phyloP scores from a whole-genome alignment of 2,113 vertebrate species.

The Oenanthe melanoleuca region DNA sequence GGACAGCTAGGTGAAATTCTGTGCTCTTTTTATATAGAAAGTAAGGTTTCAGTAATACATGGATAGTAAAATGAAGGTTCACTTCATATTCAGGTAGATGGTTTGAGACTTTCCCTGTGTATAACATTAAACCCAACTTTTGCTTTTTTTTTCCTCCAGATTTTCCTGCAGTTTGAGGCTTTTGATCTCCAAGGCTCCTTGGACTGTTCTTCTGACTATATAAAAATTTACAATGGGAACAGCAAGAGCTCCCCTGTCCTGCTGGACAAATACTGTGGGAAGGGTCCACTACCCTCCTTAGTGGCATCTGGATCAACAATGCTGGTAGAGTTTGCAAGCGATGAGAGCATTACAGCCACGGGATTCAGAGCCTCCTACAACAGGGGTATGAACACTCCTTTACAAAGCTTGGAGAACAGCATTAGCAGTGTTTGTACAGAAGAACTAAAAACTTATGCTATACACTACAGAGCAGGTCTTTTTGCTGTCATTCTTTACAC shows the following conservation, averaged over 20 bases:
- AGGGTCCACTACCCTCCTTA: conserved; percentile 33
- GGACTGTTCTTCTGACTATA: conserved; percentile 63
- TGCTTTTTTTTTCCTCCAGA: conserved; percentile 33
- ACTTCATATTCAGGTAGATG: neutral
- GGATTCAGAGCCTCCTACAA: conserved; percentile 69
- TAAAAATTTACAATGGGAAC: conserved; percentile 65
- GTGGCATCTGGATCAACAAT: conserved; percentile 29
- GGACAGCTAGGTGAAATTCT: neutral
- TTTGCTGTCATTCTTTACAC: neutral
- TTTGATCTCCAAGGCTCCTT: conserved; percentile 60
- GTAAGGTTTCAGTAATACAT: neutral
- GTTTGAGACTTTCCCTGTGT: neutral
- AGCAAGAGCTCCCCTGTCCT: conserved; percentile 56
- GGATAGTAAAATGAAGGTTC: neutral
- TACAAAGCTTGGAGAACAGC: neutral
- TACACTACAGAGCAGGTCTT: neutral
- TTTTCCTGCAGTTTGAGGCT: conserved; percentile 64
- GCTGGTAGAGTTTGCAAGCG: conserved; percentile 68
- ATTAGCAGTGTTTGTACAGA: neutral
- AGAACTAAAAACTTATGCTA: neutral
- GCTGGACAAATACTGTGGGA: conserved; percentile 63
- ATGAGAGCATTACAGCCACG: conserved; percentile 20
- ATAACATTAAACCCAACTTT: neutral
- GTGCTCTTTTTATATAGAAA: neutral
- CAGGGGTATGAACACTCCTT: conserved; percentile 39